Conservation (phyloP, 2,797 vertebrate species). For the Eulemur mongoz region DNA sequence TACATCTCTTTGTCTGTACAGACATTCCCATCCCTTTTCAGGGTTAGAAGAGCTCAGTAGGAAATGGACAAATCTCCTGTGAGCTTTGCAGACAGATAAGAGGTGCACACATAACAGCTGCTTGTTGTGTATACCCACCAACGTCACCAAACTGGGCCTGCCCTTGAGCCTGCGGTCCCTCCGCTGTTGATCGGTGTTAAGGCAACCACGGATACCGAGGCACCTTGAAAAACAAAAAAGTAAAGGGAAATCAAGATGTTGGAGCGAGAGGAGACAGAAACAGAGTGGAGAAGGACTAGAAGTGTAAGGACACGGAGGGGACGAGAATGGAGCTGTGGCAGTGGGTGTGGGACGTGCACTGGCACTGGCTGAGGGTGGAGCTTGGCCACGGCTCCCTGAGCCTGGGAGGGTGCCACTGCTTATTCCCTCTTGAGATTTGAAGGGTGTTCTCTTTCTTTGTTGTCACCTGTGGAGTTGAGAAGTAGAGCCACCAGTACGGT, state of each 20-base stretch:
- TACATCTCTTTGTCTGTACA: background rate
- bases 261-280: background rate
- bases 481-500: background rate
- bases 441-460: background rate
- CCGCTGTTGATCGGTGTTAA: background rate
- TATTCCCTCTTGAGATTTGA: background rate
- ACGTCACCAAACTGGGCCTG: background rate
- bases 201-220: background rate
- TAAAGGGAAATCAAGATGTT: background rate
- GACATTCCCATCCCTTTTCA: background rate
- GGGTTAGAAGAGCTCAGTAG: background rate
- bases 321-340: background rate
- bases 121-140: background rate
- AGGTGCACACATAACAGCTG: background rate
- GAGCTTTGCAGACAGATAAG: background rate
- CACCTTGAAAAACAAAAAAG: background rate
- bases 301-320: background rate
- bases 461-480: background rate
- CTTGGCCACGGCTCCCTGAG: background rate
- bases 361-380: no score
- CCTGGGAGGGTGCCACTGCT: background rate
- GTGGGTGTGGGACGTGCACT: no score
- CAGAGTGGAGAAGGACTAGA: background rate
- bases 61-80: background rate
- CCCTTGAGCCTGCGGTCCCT: background rate